These are phyloP conservation scores for Tetheella fluctuosa DNA, from an alignment of 2,888 invertebrate genomes.

Conservation along the genomic window DNA sequence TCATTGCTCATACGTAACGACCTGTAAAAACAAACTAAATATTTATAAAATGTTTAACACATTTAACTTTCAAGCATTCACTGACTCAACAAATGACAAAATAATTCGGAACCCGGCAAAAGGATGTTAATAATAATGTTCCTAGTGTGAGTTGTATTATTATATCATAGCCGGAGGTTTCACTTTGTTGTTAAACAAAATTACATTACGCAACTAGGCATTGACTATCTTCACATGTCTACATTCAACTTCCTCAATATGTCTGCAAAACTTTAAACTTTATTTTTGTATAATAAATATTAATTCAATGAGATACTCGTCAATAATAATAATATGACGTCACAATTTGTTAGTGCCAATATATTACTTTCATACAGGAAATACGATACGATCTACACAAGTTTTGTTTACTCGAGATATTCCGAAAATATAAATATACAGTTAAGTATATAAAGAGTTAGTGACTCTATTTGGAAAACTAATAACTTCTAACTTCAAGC, in stretches of 20 bases:
- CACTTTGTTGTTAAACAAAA: slow-evolving; percentile 79
- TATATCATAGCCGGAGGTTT: slow-evolving; percentile 74
- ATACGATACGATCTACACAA: too few species aligned
- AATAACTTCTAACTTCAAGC: too few species aligned
- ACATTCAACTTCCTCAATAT: slow-evolving; percentile 58
- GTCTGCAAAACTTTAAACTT: slow-evolving; percentile 27
- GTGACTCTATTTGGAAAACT: too few species aligned
- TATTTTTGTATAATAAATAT: slow-evolving; percentile 15
- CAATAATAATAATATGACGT: neutral
- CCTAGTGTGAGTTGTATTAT: slow-evolving; percentile 42
- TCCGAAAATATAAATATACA: neutral
- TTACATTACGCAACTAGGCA: slow-evolving; percentile 68
- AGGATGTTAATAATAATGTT: slow-evolving; percentile 18
- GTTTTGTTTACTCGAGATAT: neutral
- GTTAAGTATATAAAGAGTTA: too few species aligned
- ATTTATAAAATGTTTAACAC: neutral
- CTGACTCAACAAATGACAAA: neutral
- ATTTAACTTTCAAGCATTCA: neutral
- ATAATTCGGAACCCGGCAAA: slow-evolving; percentile 4
- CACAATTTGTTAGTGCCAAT: neutral
- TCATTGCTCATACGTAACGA: neutral
- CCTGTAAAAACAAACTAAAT: neutral
- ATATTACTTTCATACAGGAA: too few species aligned
- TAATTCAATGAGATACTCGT: slow-evolving; percentile 5
- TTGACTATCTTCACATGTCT: slow-evolving; percentile 53